Percentiles rank a stretch among this genome's conserved stretches.
Evolutionary conservation across 2,113 vertebrate genomes (phyloP).

Genomic region (Cromileptes altivelis): DNA sequence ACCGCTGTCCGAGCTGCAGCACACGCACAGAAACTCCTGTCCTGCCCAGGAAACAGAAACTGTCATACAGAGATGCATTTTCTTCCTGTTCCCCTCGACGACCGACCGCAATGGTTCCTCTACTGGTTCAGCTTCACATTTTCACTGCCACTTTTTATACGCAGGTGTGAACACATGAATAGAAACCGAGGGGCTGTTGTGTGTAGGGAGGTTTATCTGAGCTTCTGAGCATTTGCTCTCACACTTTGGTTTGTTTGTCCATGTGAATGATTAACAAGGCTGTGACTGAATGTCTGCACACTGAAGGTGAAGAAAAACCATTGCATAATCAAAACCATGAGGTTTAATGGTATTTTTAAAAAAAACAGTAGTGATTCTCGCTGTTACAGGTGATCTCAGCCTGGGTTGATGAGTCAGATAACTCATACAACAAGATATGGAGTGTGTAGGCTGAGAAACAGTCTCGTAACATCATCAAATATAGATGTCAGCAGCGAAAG

Average conservation of each 20-base stretch:
- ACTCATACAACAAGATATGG: background rate
- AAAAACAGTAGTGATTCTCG: background rate
- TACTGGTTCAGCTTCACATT: background rate
- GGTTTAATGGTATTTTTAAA: background rate
- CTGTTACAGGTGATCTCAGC: too few species aligned
- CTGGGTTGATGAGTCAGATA: background rate
- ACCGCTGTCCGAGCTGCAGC: constrained; percentile 46
- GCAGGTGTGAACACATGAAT: constrained; percentile 5
- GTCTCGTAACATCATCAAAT: background rate
- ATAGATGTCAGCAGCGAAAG: too few species aligned
- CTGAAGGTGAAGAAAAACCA: background rate
- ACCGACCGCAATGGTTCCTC: constrained; percentile 5
- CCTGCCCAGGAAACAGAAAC: constrained; percentile 25
- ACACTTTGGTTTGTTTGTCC: background rate
- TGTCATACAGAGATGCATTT: background rate
- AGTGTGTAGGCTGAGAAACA: background rate
- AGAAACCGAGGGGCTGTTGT: background rate
- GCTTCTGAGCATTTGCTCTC: background rate
- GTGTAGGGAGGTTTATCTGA: background rate
- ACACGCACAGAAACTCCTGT: background rate
- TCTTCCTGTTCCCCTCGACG: constrained; percentile 19
- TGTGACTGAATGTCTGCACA: too few species aligned
- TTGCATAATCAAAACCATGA: background rate
- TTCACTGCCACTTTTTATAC: background rate
- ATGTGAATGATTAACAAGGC: background rate